Percentiles rank a stretch among this genome's conserved stretches.
Conservation (phyloP, 2,888 invertebrate genomes). For the Heliconius charithonia region DNA sequence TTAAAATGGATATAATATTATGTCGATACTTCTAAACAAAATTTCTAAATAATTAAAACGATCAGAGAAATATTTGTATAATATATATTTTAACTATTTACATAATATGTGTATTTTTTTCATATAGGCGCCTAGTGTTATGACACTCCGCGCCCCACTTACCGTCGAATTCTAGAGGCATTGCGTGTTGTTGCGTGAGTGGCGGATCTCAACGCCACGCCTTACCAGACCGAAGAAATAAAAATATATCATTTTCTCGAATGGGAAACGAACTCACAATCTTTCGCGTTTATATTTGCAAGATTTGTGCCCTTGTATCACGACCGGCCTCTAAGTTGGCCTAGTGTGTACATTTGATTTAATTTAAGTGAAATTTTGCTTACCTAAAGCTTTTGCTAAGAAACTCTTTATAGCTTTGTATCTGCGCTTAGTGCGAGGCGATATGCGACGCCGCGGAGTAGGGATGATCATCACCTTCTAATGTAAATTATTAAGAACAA, state of each 20-base stretch:
- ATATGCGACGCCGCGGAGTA: slow-evolving; percentile 73
- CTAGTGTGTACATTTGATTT: no score
- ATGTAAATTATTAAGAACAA: neutral
- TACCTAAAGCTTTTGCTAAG: slow-evolving; percentile 69
- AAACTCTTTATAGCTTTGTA: slow-evolving; percentile 71
- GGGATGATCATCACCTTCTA: slow-evolving; percentile 67
- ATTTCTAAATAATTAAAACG: neutral
- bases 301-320: no score
- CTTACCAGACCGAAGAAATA: neutral
- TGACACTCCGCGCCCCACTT: no score
- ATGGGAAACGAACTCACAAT: no score
- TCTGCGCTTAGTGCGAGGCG: slow-evolving; percentile 70
- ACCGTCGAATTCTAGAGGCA: no score
- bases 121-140: no score
- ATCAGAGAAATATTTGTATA: neutral
- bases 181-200: neutral
- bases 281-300: no score
- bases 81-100: no score
- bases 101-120: no score
- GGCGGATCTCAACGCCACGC: neutral
- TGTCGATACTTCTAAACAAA: no score
- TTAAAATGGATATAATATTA: neutral
- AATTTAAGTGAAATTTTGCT: slow-evolving; percentile 17
- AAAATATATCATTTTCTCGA: neutral
- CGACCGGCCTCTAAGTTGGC: no score